Evolutionary conservation across 2,113 vertebrate species (phyloP).

Genomic region (Gnathochromis pfefferi): DNA sequence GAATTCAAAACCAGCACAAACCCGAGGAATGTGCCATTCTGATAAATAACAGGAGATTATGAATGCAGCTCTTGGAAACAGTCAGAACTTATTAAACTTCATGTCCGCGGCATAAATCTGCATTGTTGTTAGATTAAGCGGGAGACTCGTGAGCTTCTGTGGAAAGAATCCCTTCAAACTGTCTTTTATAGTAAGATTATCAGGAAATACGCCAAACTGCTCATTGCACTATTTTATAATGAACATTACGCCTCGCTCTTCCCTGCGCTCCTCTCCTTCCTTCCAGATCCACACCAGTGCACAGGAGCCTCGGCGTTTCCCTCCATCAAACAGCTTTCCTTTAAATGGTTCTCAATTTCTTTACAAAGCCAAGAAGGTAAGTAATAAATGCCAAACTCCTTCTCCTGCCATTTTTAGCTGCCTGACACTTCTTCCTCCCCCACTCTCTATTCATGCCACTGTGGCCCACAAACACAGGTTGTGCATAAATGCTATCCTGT

Average conservation of each 20-base stretch:
- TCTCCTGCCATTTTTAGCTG: neutral
- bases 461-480: conserved; percentile 1
- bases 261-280: neutral
- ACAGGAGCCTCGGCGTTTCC: neutral
- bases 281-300: neutral
- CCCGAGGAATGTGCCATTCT: neutral
- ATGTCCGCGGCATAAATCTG: rapidly evolving
- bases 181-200: neutral
- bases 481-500: conserved; percentile 34
- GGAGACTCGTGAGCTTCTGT: neutral
- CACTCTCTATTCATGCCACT: neutral
- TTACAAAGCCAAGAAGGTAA: conserved; percentile 8
- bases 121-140: neutral
- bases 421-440: neutral
- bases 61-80: neutral
- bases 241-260: neutral
- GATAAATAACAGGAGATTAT: neutral
- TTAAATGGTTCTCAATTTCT: conserved; percentile 6
- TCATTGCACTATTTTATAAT: neutral
- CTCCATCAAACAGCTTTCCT: neutral
- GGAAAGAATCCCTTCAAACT: neutral
- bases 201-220: neutral
- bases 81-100: neutral
- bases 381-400: conserved; percentile 27
- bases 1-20: neutral